Percentiles rank a stretch among this genome's conserved stretches.
phyloP scores from a whole-genome alignment of 2,888 invertebrate genomes.

The Odontomyia ornata region DNA sequence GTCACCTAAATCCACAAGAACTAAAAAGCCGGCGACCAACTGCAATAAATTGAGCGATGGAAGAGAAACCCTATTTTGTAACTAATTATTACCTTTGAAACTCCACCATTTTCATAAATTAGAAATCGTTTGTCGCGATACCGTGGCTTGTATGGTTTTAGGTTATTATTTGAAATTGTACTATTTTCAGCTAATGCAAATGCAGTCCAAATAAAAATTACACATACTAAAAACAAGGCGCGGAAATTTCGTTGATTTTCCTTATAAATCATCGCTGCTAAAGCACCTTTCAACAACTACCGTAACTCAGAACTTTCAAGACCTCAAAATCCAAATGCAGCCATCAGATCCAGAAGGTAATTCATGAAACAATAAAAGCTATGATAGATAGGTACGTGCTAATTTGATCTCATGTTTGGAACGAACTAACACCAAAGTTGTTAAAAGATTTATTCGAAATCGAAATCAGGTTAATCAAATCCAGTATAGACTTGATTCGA shows the following conservation, averaged over 20 bases:
- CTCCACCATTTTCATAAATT: slow-evolving; percentile 21
- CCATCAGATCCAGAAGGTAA: no score
- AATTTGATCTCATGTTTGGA: neutral
- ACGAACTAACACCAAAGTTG: neutral
- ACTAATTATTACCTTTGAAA: slow-evolving; percentile 7
- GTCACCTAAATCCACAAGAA: slow-evolving; percentile 56
- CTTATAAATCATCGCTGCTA: no score
- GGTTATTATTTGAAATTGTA: neutral
- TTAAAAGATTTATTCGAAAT: neutral
- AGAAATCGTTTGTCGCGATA: slow-evolving; percentile 29
- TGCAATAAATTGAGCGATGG: neutral
- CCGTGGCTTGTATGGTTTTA: neutral
- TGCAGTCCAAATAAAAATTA: neutral
- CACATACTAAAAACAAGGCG: neutral
- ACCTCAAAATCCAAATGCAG: no score
- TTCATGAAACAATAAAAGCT: neutral
- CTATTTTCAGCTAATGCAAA: no score
- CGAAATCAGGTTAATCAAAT: neutral
- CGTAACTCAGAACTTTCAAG: no score
- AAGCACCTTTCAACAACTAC: no score
- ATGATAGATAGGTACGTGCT: neutral
- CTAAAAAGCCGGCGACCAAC: slow-evolving; percentile 41
- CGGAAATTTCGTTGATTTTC: no score
- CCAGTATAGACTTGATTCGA: slow-evolving; percentile 11
- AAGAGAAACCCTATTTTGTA: neutral